Conservation (phyloP, 2,113 vertebrate species). For the Podarcis cretensis region DNA sequence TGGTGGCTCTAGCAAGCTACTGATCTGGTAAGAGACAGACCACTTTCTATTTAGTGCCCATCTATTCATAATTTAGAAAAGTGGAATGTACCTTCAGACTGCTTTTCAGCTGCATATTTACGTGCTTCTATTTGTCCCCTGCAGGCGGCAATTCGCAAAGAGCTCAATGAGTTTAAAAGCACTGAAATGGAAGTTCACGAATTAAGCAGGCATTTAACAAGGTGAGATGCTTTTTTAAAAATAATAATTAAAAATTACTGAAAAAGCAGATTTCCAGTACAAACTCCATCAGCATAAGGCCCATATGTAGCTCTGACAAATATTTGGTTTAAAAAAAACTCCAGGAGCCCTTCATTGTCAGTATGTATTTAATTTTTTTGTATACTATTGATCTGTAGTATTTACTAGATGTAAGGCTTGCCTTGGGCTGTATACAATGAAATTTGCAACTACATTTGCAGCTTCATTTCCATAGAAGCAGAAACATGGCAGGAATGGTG, state of each 20-base stretch:
- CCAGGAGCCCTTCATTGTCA: background rate
- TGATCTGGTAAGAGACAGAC: background rate
- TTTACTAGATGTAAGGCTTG: background rate
- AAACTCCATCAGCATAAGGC: background rate
- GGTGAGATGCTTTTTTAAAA: conserved; percentile 74
- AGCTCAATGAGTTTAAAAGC: conserved; percentile 99
- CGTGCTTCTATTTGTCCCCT: conserved; percentile 53
- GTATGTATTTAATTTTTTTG: background rate
- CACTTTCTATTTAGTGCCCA: background rate
- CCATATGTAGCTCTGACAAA: background rate
- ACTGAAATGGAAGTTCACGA: conserved; percentile 99
- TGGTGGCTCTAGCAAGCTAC: background rate
- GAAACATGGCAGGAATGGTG: background rate
- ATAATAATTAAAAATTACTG: background rate
- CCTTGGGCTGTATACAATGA: background rate
- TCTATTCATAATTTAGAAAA: conserved; percentile 36
- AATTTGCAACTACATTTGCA: no score
- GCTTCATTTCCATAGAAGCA: background rate
- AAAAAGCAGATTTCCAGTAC: background rate
- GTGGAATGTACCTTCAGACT: conserved; percentile 6
- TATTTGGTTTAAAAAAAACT: background rate
- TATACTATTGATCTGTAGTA: no score
- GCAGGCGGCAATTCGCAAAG: conserved; percentile 98
- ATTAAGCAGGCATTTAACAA: conserved; percentile 97
- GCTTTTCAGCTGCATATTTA: conserved; percentile 42